Base-by-base conservation (phyloP, 2,797 vertebrate genomes). In the Coluber constrictor region DNA sequence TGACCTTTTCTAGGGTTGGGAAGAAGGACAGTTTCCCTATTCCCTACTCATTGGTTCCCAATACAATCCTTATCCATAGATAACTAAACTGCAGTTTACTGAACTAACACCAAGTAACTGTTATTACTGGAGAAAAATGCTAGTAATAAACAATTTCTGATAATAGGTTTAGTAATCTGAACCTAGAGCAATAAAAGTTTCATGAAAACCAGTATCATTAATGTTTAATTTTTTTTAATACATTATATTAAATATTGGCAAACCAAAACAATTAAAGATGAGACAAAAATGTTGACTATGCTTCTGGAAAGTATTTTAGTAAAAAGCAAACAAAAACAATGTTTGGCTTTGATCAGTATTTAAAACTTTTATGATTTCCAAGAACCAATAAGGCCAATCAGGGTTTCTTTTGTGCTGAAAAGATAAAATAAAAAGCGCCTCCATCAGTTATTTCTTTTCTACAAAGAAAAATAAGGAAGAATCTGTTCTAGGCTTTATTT, bases 391-490 rank as follows among this genome's bases (percentile, higher is more conserved):
- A 63, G 66, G n/a, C 10, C 95, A 12, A 2, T 93, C 54, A 2
- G 86, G 29, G 0, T 3, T 94, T 61, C 25, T 60, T 86, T 86
- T 61, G 93, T 94, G 88, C 13, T 59, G 60, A 91, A 27, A 57
- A 0, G 70, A 54, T 25, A 92, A 94, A 94, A 25, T 29, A 63
- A 60, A 89, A 95, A 93, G n/a, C 60, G 7, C 29, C 13, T 20
- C 60, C 0, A 74, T 59, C 3, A 27, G 8, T 43, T 79, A 43
- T 79, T 79, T 70, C 20, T 86, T 88, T 92, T 66, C 66, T 47
- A 20, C n/a, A 87, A 37, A 18, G 32, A 79, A 79, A 61, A 88
- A 12, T 63, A 12, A 88, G 90, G 92, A 90, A 29, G 63, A 23
- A 47, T 91, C n/a, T 66, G 6, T 70, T 91, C 88, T 0, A 23